Percentiles rank a stretch among this genome's conserved stretches.
Conservation (phyloP, 2,888 invertebrate genomes). For the Aphidoletes aphidimyza region DNA sequence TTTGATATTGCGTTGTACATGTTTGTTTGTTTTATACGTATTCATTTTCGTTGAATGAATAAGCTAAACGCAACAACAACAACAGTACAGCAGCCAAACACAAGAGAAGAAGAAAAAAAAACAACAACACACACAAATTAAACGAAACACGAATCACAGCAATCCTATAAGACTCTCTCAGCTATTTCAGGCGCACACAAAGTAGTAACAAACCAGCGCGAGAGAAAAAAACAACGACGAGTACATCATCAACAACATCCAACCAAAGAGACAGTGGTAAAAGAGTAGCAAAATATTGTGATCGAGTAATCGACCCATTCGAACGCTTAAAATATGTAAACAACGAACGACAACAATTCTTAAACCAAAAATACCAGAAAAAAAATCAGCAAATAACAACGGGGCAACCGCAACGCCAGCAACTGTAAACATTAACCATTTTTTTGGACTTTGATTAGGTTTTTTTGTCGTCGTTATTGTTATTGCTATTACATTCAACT, state of each 20-base stretch:
- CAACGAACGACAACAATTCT: not conserved
- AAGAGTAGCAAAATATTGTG: not conserved
- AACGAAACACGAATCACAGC: not conserved
- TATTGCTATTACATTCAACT: not conserved
- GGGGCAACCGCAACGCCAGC: not conserved
- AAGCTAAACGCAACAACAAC: too few relatives aligned
- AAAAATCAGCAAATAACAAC: constrained; percentile 11
- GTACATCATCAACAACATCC: too few relatives aligned
- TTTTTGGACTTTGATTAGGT: constrained; percentile 31
- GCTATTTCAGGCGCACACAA: not conserved
- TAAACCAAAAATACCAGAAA: not conserved
- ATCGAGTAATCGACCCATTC: not conserved
- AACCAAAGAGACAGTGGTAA: too few relatives aligned
- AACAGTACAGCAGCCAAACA: not conserved
- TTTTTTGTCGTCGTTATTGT: not conserved
- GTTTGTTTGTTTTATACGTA: not conserved
- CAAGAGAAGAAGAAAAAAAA: not conserved
- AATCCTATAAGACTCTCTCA: not conserved
- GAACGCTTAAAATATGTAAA: not conserved
- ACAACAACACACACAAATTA: not conserved
- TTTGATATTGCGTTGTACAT: not conserved
- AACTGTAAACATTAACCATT: not conserved
- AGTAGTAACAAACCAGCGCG: not conserved
- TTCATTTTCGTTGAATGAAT: not conserved
- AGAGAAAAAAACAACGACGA: not conserved